phyloP scores from a whole-genome alignment of 2,113 vertebrate genomes.

The Plecturocebus donacophilus region DNA sequence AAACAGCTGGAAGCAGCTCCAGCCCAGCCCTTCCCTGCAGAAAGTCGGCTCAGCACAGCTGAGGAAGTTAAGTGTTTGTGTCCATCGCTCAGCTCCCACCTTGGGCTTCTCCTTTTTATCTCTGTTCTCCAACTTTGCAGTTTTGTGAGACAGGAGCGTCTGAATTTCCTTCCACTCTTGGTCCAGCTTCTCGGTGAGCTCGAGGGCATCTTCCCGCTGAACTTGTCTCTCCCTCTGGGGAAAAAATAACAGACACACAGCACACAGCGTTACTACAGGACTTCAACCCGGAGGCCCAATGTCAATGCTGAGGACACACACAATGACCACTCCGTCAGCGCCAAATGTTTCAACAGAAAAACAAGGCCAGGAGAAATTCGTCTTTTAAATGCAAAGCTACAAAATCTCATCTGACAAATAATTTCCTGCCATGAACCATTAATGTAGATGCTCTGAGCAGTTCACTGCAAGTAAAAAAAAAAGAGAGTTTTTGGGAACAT shows the following conservation, averaged over 20 bases:
- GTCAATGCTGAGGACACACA: background rate
- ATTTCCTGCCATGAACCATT: accelerated
- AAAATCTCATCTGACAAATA: accelerated
- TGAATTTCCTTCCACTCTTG: conserved; percentile 96
- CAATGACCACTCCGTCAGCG: accelerated
- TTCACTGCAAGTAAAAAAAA: no score
- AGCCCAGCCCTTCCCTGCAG: accelerated
- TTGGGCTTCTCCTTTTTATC: conserved; percentile 87
- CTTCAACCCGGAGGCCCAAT: accelerated
- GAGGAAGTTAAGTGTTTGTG: accelerated
- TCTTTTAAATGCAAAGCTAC: no score
- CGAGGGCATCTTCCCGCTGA: conserved; percentile 91
- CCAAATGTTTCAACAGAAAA: accelerated
- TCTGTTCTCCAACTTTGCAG: conserved; percentile 83
- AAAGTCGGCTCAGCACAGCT: accelerated
- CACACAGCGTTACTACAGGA: accelerated
- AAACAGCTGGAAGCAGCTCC: no score
- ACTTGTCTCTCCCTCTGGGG: conserved; percentile 92
- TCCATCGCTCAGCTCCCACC: conserved; percentile 78
- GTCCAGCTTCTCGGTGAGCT: conserved; percentile 96
- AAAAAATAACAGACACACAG: background rate
- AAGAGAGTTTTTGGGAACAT: accelerated
- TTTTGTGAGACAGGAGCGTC: conserved; percentile 87
- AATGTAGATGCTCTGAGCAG: background rate
- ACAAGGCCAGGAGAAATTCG: accelerated